Base-by-base conservation (phyloP, 2,113 vertebrate genomes). In the Aptenodytes patagonicus region DNA sequence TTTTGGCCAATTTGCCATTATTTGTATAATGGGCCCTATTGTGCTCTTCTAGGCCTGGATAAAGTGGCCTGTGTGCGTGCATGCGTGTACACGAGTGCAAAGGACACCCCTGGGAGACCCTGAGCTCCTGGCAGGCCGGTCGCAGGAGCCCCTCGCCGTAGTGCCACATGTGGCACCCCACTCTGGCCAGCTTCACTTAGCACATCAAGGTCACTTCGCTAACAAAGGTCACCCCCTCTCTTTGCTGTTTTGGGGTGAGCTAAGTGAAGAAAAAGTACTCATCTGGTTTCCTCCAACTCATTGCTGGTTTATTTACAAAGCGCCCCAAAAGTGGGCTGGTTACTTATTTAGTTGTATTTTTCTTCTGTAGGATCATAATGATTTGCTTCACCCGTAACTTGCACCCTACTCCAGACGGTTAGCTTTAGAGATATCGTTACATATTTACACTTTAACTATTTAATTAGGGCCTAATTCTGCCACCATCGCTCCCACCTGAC, bases 381-480 rank as follows among this genome's bases (percentile, higher is more conserved):
- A 15, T 58, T 92, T 81, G 26, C n/a, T 64, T 84, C 46, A 34
- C 62, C 52, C 8, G 10, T 17, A 9, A 32, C 40, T n/a, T 8
- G 0, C 18, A 22, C 70, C 49, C 44, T 51, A 5, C 54, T 29
- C 0, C 0, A 24, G 14, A 17, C 16, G 18, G 83, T 70, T 83
- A 34, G 8, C 76, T 86, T 68, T 65, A 58, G 85, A 86, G 68
- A 66, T 73, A 44, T 38, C 0, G 0, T 89, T 81, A 58, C 42
- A 83, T 92, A 93, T 64, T 94, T 93, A 94, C 78, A 95, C 51
- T 91, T 86, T 28, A 91, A 54, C 76, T 90, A 57, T 79, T 92
- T 96, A 95, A 91, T 94, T 93, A 94, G 87, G 90, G 86, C 66
- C 95, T 95, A 88, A 77, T 96, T 97, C 89, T 89, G 57, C 79